These are phyloP conservation scores for Palloptera scutellata DNA, from an alignment of 2,888 invertebrate species.

Conservation along the genomic window DNA sequence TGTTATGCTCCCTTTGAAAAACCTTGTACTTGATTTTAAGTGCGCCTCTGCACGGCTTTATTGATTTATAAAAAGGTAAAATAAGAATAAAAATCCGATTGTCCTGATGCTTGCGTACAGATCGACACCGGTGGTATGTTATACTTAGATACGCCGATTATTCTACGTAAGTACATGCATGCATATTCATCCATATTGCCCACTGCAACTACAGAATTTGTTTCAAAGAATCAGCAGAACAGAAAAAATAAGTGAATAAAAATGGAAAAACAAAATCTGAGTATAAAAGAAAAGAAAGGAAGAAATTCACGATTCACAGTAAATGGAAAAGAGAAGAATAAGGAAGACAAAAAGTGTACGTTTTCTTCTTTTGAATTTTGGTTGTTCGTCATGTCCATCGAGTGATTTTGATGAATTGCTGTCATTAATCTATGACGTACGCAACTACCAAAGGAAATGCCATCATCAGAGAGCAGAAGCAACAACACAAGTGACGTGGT, in stretches of 20 bases:
- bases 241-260: constrained; percentile 23
- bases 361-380: constrained; percentile 52
- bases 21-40: constrained; percentile 10
- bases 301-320: constrained; percentile 16
- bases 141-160: constrained; percentile 27
- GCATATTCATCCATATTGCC: not conserved
- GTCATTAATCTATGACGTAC: constrained; percentile 66
- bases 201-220: constrained; percentile 9
- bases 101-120: constrained; percentile 29
- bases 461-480: constrained; percentile 15
- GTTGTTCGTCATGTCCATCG: constrained; percentile 64
- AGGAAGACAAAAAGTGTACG: constrained; percentile 40
- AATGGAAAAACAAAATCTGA: constrained; percentile 27
- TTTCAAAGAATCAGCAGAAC: constrained; percentile 16
- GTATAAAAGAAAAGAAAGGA: constrained; percentile 35
- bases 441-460: constrained; percentile 52
- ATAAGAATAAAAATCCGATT: constrained; percentile 11
- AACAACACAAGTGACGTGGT: constrained; percentile 1
- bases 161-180: not conserved
- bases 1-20: not conserved
- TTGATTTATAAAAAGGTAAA: not conserved
- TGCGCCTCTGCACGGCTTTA: constrained; percentile 6
- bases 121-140: constrained; percentile 32
- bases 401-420: constrained; percentile 49
- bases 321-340: constrained; percentile 20